Base-by-base conservation (phyloP, 2,797 vertebrate genomes). In the Lemur catta region DNA sequence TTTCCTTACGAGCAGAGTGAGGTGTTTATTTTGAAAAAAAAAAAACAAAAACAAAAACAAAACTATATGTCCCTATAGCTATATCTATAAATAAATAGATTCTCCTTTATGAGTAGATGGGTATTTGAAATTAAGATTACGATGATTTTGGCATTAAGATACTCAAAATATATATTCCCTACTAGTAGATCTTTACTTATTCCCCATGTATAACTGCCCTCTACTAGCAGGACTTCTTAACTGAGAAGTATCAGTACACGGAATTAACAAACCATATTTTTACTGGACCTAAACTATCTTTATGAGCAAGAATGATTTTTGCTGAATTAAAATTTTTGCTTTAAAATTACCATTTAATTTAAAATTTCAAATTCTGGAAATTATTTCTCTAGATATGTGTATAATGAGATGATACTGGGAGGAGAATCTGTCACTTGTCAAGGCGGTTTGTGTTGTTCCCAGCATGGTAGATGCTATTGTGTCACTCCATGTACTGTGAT, bases 221-320 rank as follows among this genome's bases (percentile, higher is more conserved):
- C 17, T 35, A 55, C 30, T 17, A 28, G 61, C 6, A 52, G n/a
- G 50, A 35, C 41, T 71, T 93, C 30, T 61, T 48, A 81, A 59
- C 7, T 55, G 41, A 41, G 55, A 84, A 46, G 6, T 26, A 43
- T 69, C 35, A 41, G 14, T n/a, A 52, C 30, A 7, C 20, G 43
- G 14, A 30, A n/a, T 10, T 80, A 81, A 88, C 14, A 41, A 79
- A 85, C 24, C 17, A 35, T 71, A 76, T 82, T 93, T 35, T 91
- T 38, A 33, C 18, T 55, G 61, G 55, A 71, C 14, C 26, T 61
- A 61, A 43, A 18, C 38, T 61, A 43, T 43, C 26, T 81, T 84
- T 61, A 85, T 15, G n/a, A 94, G 74, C 28, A 92, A 84, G 33
- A 93, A 86, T 65, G 63, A 46, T 72, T 94, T 93, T 87, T 91